Conservation (phyloP, 2,888 invertebrate species). For the Laspeyria flexula region DNA sequence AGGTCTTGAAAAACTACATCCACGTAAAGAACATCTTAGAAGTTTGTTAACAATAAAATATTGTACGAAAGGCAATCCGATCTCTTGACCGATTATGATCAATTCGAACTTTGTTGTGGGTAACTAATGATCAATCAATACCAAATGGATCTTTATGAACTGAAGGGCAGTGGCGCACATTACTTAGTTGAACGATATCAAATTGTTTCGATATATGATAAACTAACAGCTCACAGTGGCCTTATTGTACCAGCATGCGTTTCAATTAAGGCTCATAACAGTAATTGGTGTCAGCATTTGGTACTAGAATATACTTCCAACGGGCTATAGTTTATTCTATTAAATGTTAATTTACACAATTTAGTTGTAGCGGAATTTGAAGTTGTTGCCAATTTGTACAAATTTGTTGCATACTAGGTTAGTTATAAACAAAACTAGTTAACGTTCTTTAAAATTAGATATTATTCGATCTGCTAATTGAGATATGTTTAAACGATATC, state of each 20-base stretch:
- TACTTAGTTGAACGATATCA: constrained; percentile 45
- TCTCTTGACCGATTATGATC: not conserved
- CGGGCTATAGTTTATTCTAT: constrained; percentile 33
- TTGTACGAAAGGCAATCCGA: not conserved
- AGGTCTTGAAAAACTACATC: too few relatives aligned
- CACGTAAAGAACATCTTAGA: too few relatives aligned
- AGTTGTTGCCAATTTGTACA: constrained; percentile 14
- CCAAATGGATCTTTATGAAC: constrained; percentile 23
- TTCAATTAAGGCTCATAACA: constrained; percentile 79
- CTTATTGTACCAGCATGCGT: constrained; percentile 65
- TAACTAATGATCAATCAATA: constrained; percentile 23
- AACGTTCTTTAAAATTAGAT: not conserved
- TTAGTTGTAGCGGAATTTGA: constrained; percentile 27
- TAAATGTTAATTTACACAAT: constrained; percentile 38
- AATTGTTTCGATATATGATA: constrained; percentile 49
- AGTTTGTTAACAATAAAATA: too few relatives aligned
- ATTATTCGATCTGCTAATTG: not conserved
- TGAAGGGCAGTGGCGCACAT: constrained; percentile 33
- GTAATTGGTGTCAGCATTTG: constrained; percentile 68
- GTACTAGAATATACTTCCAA: constrained; percentile 29
- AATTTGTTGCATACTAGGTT: constrained; percentile 3
- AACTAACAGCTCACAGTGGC: constrained; percentile 42
- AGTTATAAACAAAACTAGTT: not conserved
- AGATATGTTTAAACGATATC: not conserved
- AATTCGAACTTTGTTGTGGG: constrained; percentile 1